Evolutionary conservation across 2,797 vertebrate species (phyloP), one percentile per base, ranked within the genome.

Genomic region (Sternotherus odoratus): DNA sequence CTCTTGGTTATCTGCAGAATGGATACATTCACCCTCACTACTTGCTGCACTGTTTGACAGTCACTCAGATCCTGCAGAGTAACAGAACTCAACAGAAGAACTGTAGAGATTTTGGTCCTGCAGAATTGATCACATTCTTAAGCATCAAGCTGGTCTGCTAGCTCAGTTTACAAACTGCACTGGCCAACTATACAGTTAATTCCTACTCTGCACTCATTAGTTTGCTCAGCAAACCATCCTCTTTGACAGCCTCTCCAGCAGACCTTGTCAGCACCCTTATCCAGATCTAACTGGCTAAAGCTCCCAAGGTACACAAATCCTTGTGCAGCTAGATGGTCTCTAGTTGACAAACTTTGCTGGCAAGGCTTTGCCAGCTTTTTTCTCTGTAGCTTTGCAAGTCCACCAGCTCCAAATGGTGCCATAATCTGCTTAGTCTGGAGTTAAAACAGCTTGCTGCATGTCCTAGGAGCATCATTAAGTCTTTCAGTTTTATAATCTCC

Each of bases 271-370:
- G 63, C 48, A 6, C 26, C 0, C 2, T 21, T 6, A 69, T 66
- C 1, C 60, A 1, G 24, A 3, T 30, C 19, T 4, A 19, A 12
- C 24, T 1, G 12, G 39, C 72, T 26, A 3, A 36, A 0, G 54
- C 12, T 77, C 19, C 39, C 0, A 1, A 43, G 9, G 11, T 15
- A 74, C 51, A 30, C 19, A 23, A 13, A 23, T 49, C 51, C 39
- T 23, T 74, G 23, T 39, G 28, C 39, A 74, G 39, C 36, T 26
- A 43, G 19, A 17, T 13, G 66, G 28, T 8, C 6, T 39, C 36
- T 43, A 2, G 0, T 0, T 5, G 36, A 33, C 48, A 79, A 0
- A 0, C 75, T 36, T 0, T 0, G 51, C 77, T 4, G 16, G 86
- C 33, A n/a, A 23, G 6, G 5, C 0, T 23, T 3, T 5, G 26